Percentiles rank a stretch among this genome's conserved stretches.
Evolutionary conservation across 2,113 vertebrate species (phyloP).

Genomic region (Gallinago jamesoni): DNA sequence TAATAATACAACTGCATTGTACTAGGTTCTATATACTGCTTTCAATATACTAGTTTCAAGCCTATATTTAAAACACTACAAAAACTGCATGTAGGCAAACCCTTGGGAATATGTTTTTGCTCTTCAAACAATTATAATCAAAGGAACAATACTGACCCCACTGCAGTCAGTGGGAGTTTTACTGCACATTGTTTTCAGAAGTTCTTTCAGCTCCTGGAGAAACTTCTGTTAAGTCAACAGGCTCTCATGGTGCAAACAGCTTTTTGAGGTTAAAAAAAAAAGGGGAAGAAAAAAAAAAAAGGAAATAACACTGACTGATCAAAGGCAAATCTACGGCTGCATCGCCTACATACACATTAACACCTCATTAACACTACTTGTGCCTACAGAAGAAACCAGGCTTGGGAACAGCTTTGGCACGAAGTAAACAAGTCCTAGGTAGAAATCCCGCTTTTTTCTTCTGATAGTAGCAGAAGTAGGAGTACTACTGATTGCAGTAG

Average conservation of each 20-base stretch:
- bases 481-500: neutral
- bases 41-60: neutral
- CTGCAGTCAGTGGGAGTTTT: conserved; percentile 14
- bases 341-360: neutral
- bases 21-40: neutral
- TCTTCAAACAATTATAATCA: conserved; percentile 52
- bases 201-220: conserved; percentile 34
- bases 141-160: conserved; percentile 41
- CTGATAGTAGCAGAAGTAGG: neutral
- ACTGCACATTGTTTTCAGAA: conserved; percentile 18
- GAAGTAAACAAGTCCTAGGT: neutral
- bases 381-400: neutral
- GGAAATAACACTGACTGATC: neutral
- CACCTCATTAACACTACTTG: conserved; percentile 23
- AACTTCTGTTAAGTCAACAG: conserved; percentile 46
- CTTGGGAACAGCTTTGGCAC: neutral
- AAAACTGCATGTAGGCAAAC: neutral
- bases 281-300: neutral
- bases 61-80: conserved; percentile 20
- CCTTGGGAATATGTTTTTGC: conserved; percentile 7
- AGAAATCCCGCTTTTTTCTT: neutral
- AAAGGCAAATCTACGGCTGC: neutral
- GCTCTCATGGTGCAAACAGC: conserved; percentile 6
- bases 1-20: neutral
- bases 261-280: neutral